These are phyloP conservation scores for Bombus superbus DNA, from an alignment of 1,140 invertebrate species.

Conservation along the genomic window DNA sequence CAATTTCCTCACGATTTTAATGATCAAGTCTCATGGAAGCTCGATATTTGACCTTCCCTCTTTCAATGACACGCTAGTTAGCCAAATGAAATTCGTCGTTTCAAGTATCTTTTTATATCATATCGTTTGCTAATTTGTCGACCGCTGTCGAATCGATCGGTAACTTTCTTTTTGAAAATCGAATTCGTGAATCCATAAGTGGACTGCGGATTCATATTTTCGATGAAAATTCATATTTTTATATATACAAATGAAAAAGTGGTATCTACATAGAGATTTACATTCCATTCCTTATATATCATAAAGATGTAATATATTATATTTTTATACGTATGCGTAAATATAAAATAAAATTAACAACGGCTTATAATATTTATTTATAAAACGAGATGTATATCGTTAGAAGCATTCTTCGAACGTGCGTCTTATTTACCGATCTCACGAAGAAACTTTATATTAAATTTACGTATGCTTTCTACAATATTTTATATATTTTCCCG, in stretches of 20 bases:
- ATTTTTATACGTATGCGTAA: no score
- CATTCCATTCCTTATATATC: no score
- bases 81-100: neutral
- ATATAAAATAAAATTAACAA: neutral
- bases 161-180: neutral
- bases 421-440: neutral
- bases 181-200: neutral
- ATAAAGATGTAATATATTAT: no score
- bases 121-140: neutral
- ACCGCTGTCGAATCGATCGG: neutral
- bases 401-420: neutral
- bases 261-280: no score
- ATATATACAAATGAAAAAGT: neutral
- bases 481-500: neutral
- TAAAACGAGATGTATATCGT: neutral
- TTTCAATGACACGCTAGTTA: neutral
- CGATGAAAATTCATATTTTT: neutral
- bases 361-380: neutral
- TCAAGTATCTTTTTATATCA: neutral
- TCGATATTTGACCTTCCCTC: neutral
- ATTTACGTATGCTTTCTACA: neutral
- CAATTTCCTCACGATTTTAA: conserved; percentile 7
- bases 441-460: neutral
- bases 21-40: neutral
- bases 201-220: neutral